Percentiles rank a stretch among this genome's conserved stretches.
phyloP scores from a whole-genome alignment of 2,113 vertebrate genomes.

The Myodes glareolus region DNA sequence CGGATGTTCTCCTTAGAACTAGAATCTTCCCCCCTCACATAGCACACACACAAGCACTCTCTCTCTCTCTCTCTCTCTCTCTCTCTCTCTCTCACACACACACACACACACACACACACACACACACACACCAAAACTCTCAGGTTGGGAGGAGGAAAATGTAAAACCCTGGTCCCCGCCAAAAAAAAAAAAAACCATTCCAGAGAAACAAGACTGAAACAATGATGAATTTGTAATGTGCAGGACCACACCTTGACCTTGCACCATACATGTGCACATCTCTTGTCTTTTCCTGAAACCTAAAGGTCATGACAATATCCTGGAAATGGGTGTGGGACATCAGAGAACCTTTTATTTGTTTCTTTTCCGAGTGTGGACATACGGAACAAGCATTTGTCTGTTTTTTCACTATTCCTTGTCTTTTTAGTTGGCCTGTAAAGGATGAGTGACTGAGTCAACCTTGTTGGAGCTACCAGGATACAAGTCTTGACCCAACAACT shows the following conservation, averaged over 20 bases:
- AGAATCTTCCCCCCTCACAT: too few species aligned
- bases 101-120: neutral
- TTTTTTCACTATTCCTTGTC: neutral
- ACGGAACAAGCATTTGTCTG: neutral
- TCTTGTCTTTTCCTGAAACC: neutral
- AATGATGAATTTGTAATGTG: too few species aligned
- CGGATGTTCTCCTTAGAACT: neutral
- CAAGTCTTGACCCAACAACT: neutral
- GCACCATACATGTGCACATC: neutral
- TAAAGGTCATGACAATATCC: neutral
- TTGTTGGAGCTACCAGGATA: neutral
- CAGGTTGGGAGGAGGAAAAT: neutral
- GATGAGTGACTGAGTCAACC: neutral
- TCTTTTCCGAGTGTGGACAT: neutral
- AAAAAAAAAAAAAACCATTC: neutral
- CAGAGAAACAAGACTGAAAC: neutral
- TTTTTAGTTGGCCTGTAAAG: neutral
- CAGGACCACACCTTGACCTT: neutral
- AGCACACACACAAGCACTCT: too few species aligned
- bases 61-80: too few species aligned
- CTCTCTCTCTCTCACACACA: neutral
- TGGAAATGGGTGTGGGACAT: neutral
- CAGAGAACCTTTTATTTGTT: neutral
- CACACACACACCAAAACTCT: neutral
- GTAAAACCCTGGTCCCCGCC: too few species aligned